phyloP scores from a whole-genome alignment of 2,888 invertebrate genomes.

The Aphodius sticticus region DNA sequence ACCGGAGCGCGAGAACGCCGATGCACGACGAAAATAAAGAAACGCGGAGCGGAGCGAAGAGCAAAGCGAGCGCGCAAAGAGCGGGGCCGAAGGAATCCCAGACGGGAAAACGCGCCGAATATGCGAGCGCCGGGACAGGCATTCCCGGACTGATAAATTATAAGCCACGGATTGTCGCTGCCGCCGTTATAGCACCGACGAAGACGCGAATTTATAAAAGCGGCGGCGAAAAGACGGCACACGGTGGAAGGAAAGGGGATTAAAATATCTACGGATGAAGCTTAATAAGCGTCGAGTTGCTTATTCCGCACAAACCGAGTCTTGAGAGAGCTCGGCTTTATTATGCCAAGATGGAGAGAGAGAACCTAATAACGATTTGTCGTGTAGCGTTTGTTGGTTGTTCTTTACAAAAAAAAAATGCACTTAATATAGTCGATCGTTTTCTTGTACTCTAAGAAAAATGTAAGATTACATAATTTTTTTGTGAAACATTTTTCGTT shows the following conservation, averaged over 20 bases:
- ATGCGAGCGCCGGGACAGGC: neutral
- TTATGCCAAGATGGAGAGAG: neutral
- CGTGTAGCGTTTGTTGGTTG: too few species aligned
- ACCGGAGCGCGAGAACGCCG: neutral
- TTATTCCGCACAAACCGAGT: neutral
- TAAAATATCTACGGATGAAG: neutral
- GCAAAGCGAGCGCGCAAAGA: neutral
- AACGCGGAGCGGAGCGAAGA: neutral
- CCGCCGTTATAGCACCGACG: neutral
- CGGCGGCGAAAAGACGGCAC: neutral
- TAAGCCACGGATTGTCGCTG: neutral
- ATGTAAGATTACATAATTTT: too few species aligned
- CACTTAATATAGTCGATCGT: too few species aligned
- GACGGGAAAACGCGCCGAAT: neutral
- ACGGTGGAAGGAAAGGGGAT: neutral
- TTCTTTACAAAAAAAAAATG: too few species aligned
- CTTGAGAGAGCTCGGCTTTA: neutral
- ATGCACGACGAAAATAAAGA: neutral
- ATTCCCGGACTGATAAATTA: neutral
- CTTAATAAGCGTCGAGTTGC: neutral
- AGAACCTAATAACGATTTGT: neutral
- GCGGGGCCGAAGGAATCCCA: neutral
- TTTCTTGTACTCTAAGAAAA: too few species aligned
- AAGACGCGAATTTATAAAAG: neutral
- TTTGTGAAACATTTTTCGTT: too few species aligned